phyloP scores from a whole-genome alignment of 1,140 invertebrate genomes.

The Lasaia peninsularis region DNA sequence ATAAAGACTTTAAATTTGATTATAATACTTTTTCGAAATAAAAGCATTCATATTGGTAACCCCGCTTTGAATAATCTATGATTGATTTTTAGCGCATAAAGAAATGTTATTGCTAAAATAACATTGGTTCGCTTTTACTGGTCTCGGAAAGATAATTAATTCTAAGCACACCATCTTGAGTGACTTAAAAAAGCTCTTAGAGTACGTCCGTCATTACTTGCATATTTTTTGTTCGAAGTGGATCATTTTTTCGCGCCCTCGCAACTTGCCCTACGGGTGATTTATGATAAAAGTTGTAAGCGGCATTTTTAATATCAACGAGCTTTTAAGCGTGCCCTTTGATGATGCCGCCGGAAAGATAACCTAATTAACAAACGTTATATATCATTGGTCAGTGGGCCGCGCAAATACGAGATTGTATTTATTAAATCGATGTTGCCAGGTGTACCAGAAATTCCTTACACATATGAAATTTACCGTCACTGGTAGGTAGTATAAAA shows the following conservation, averaged over 20 bases:
- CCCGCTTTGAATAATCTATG: conserved; percentile 1
- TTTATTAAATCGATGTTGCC: conserved; percentile 37
- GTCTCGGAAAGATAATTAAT: conserved; percentile 53
- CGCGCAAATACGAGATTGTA: conserved; percentile 59
- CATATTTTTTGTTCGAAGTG: conserved; percentile 71
- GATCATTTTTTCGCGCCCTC: conserved; percentile 61
- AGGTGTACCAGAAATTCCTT: too few relatives aligned
- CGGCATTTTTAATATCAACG: conserved; percentile 74
- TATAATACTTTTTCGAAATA: too few relatives aligned
- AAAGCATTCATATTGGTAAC: background rate
- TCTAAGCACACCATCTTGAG: conserved; percentile 55
- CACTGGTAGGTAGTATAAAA: too few relatives aligned
- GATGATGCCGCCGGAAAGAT: conserved; percentile 66
- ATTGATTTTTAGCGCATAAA: conserved; percentile 5
- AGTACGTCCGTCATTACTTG: conserved; percentile 70
- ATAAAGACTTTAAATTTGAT: too few relatives aligned
- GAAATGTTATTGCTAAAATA: conserved; percentile 14
- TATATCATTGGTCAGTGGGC: conserved; percentile 59
- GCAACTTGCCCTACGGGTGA: conserved; percentile 59
- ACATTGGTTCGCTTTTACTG: conserved; percentile 43
- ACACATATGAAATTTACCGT: too few relatives aligned
- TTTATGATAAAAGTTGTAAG: conserved; percentile 74
- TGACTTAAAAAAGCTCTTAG: conserved; percentile 71
- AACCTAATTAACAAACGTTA: conserved; percentile 76
- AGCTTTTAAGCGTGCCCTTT: conserved; percentile 65